phyloP scores from a whole-genome alignment of 1,140 invertebrate genomes.

The Polypedilum vanderplanki region DNA sequence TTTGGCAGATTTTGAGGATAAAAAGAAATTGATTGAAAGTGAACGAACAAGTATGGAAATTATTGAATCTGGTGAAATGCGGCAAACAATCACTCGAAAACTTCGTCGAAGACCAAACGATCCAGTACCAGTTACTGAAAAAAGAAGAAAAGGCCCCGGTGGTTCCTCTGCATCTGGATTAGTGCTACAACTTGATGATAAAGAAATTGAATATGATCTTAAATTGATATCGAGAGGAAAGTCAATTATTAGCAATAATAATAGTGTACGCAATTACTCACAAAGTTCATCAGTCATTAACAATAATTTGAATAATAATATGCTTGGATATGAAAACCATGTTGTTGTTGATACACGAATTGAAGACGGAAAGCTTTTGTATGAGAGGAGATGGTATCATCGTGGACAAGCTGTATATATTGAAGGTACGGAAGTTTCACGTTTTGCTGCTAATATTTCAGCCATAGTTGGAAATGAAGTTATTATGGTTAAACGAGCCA shows the following conservation, averaged over 20 bases:
- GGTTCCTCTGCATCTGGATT: conserved; percentile 63
- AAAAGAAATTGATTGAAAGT: conserved; percentile 78
- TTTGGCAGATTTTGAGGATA: conserved; percentile 87
- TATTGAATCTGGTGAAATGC: conserved; percentile 76
- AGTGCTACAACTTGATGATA: conserved; percentile 79
- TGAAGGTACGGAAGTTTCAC: conserved; percentile 74
- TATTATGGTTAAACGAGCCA: conserved; percentile 83
- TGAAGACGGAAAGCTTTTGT: conserved; percentile 89
- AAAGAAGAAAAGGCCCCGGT: conserved; percentile 61
- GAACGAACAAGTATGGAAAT: conserved; percentile 82
- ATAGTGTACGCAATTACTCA: conserved; percentile 32
- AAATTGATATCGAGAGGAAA: conserved; percentile 70
- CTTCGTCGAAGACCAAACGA: conserved; percentile 86
- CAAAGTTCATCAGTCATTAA: conserved; percentile 1
- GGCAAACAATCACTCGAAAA: conserved; percentile 76
- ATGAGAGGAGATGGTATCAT: conserved; percentile 92
- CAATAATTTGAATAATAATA: background rate
- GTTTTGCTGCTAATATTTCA: conserved; percentile 79
- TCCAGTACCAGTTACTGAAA: conserved; percentile 78
- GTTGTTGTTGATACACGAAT: conserved; percentile 70
- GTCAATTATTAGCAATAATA: conserved; percentile 46
- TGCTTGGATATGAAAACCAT: conserved; percentile 39
- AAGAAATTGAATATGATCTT: conserved; percentile 81
- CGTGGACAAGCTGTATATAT: conserved; percentile 87
- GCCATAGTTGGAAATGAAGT: conserved; percentile 75